phyloP scores from a whole-genome alignment of 2,797 vertebrate genomes.

The Cossypha heuglini region DNA sequence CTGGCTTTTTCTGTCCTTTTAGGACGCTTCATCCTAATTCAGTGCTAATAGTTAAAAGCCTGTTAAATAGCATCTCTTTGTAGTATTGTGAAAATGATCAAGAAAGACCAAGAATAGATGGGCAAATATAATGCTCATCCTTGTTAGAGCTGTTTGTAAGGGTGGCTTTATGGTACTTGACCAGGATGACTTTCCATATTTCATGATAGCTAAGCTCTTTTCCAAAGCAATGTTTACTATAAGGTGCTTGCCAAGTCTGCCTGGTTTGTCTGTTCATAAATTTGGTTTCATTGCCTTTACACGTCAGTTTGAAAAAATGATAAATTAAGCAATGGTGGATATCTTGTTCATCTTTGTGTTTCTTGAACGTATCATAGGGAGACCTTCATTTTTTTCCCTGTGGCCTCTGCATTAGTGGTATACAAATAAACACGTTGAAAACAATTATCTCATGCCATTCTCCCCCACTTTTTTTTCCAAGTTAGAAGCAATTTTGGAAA shows the following conservation, averaged over 20 bases:
- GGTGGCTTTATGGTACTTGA: neutral
- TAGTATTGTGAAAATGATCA: neutral
- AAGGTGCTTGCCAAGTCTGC: neutral
- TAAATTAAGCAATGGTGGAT: neutral
- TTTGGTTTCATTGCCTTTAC: neutral
- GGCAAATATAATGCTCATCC: neutral
- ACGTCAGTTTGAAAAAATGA: neutral
- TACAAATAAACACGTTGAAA: neutral
- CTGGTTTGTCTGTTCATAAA: neutral
- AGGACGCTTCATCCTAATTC: neutral
- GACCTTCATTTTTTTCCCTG: neutral
- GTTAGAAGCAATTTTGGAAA: neutral
- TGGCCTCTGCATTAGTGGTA: neutral
- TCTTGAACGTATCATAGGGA: neutral
- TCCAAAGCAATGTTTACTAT: neutral
- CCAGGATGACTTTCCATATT: neutral
- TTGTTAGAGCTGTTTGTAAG: neutral
- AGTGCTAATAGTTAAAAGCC: neutral
- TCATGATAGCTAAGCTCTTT: neutral
- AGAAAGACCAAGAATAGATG: neutral
- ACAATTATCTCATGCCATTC: neutral
- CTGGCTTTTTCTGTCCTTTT: neutral
- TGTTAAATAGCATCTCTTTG: neutral
- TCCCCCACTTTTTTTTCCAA: accelerated
- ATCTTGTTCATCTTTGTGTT: neutral